Conservation (phyloP, 2,113 vertebrate species). For the Cyprinodon tularosa region DNA sequence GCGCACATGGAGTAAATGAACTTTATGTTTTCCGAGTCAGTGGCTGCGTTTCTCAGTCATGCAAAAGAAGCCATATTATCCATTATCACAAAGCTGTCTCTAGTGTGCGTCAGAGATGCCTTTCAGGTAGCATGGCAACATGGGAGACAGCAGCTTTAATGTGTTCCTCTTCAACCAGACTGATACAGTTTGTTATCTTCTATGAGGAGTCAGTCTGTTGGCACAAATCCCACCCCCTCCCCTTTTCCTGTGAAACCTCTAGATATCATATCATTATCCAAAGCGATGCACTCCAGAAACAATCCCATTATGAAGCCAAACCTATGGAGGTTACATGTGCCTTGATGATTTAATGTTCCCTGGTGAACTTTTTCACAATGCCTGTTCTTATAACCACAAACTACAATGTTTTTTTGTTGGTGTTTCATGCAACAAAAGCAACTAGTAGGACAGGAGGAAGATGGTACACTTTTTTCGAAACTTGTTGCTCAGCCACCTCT, state of each 20-base stretch:
- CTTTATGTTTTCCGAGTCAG: constrained; percentile 50
- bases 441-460: not conserved
- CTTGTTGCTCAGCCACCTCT: not conserved
- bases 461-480: not conserved
- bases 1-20: constrained; percentile 31
- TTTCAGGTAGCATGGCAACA: constrained; percentile 47
- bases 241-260: constrained; percentile 64
- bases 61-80: constrained; percentile 15
- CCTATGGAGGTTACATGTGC: constrained; percentile 21
- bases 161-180: constrained; percentile 25
- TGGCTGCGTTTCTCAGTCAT: constrained; percentile 37
- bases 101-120: constrained; percentile 19
- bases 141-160: constrained; percentile 40
- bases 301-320: constrained; percentile 61
- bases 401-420: not conserved
- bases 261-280: constrained; percentile 78
- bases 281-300: constrained; percentile 66
- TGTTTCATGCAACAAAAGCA: not conserved
- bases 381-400: not conserved
- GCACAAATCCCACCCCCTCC: constrained; percentile 54
- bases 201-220: constrained; percentile 60
- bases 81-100: constrained; percentile 28
- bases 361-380: not conserved
- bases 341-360: not conserved
- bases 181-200: constrained; percentile 62